Evolutionary conservation across 2,113 vertebrate genomes (phyloP).

Genomic region (human): DNA sequence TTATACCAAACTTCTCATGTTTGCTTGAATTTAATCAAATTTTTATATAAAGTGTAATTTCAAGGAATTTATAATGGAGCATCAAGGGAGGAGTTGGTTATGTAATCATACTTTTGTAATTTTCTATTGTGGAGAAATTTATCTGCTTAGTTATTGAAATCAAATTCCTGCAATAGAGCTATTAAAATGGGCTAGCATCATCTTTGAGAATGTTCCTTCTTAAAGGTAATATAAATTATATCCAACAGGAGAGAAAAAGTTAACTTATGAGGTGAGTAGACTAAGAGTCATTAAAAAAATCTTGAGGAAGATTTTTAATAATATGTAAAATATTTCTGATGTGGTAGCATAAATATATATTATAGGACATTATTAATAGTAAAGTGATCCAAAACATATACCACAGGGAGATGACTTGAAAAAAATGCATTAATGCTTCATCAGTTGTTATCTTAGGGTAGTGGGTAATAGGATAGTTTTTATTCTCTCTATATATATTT

Average conservation of each 20-base stretch:
- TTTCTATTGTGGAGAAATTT: not conserved
- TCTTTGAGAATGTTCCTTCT: not conserved
- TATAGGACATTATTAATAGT: not conserved
- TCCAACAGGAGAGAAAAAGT: not conserved
- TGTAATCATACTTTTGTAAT: not conserved
- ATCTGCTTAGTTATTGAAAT: not conserved
- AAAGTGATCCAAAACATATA: not conserved
- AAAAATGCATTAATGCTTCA: not conserved
- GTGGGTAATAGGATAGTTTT: not conserved
- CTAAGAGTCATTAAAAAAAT: not conserved
- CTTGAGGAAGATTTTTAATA: not conserved
- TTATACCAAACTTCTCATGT: not conserved
- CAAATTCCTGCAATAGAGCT: not conserved
- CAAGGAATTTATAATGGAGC: not conserved
- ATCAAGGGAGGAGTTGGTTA: not conserved
- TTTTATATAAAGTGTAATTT: not conserved
- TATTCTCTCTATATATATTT: not conserved
- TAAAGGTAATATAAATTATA: not conserved
- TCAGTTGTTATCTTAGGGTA: not conserved
- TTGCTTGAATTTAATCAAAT: not conserved
- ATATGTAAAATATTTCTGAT: not conserved
- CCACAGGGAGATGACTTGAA: not conserved
- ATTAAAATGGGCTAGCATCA: not conserved
- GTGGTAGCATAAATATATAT: not conserved
- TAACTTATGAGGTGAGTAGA: not conserved